A percentile compares a stretch with the other conserved stretches of the same genome.
phyloP scores from a whole-genome alignment of 1,140 invertebrate genomes.

The Plutomurus gul region DNA sequence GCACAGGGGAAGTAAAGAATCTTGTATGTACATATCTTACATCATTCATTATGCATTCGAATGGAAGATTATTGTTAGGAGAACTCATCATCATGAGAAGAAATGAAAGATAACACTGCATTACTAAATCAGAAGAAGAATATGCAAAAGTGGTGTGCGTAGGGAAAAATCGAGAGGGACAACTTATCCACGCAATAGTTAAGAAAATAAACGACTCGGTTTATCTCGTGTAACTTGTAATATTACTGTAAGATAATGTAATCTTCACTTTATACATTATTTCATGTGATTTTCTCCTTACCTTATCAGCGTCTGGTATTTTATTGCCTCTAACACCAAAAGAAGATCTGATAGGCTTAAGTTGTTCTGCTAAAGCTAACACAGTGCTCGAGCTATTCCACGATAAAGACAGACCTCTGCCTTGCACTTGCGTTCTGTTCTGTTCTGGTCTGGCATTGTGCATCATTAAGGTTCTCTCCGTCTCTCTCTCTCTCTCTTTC shows the following conservation, averaged over 20 bases:
- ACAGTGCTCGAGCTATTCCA: not conserved
- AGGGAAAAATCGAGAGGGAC: not conserved
- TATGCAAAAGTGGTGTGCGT: not conserved
- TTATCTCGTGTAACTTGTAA: not conserved
- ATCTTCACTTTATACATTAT: slow-evolving; percentile 19
- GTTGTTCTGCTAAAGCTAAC: not conserved
- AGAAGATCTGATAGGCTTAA: not conserved
- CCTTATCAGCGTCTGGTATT: slow-evolving; percentile 7
- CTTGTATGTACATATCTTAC: too few species aligned
- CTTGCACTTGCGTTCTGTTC: too few species aligned
- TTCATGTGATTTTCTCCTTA: not conserved
- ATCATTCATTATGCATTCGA: too few species aligned
- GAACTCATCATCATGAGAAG: too few species aligned
- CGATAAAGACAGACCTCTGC: too few species aligned
- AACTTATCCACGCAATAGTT: not conserved
- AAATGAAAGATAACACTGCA: too few species aligned
- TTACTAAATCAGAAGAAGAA: too few species aligned
- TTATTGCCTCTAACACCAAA: slow-evolving; percentile 3
- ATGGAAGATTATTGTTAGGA: too few species aligned
- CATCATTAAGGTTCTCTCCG: too few species aligned
- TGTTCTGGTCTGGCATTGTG: too few species aligned
- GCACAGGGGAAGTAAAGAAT: too few species aligned
- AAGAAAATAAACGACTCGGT: slow-evolving; percentile 12
- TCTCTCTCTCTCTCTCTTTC: too few species aligned
- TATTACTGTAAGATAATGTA: slow-evolving; percentile 13